These are phyloP conservation scores for Delichon dasypus DNA, from an alignment of 2,797 vertebrate species.

Conservation along the genomic window DNA sequence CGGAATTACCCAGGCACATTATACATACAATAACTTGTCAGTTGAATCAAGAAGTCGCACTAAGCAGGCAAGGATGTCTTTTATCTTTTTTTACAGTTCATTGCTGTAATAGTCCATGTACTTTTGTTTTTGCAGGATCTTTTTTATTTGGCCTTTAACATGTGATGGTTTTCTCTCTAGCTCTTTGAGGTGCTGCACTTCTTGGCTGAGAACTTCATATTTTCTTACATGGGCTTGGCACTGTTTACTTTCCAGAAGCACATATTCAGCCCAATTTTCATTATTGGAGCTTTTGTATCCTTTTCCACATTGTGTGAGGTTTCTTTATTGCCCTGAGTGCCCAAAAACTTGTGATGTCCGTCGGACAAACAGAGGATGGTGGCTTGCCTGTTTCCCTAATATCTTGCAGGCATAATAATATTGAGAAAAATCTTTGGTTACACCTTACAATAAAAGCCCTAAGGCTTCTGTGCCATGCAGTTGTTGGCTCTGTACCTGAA, in stretches of 20 bases:
- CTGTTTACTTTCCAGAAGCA: constrained; percentile 99
- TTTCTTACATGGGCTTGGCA: constrained; percentile 97
- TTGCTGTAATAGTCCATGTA: background rate
- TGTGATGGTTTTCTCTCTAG: constrained; percentile 52
- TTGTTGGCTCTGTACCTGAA: background rate
- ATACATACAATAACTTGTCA: constrained; percentile 95
- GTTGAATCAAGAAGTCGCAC: constrained; percentile 91
- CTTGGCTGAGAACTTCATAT: constrained; percentile 98
- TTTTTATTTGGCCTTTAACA: background rate
- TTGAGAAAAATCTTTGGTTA: background rate
- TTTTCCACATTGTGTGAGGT: constrained; percentile 56
- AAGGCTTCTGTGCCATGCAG: background rate
- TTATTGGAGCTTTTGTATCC: constrained; percentile 97
- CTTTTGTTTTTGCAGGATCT: background rate
- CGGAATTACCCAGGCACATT: constrained; percentile 97
- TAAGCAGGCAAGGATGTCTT: constrained; percentile 86
- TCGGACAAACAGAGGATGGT: background rate
- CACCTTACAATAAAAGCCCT: background rate
- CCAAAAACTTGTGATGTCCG: background rate
- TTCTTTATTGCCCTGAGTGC: background rate
- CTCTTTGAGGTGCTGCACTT: constrained; percentile 89
- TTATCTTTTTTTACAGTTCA: background rate
- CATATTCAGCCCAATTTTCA: constrained; percentile 94
- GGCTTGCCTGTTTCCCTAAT: background rate
- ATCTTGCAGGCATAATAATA: background rate